Evolutionary conservation across 2,797 vertebrate genomes (phyloP), one percentile per base, ranked within the genome.

Genomic region (Phoxinus dragarum): DNA sequence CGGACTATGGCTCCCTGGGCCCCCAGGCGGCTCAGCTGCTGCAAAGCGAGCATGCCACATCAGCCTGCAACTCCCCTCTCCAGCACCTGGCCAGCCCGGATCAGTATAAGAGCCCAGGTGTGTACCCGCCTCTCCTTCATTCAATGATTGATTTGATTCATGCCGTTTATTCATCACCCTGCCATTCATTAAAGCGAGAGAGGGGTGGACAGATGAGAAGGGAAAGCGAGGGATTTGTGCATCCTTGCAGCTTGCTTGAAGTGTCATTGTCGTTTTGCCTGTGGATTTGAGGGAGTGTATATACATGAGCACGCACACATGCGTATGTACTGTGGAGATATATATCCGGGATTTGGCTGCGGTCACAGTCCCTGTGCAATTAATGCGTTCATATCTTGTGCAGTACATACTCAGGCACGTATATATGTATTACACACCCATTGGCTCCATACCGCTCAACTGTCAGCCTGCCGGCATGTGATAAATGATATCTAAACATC

Each of bases 1-100:
- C 94, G 84, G 94, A 96, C 92, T 96, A 94, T 90, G 94, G 93
- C 90, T 95, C 95, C 91, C 88, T 95, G 92, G 94, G 95, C 79
- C 93, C 93, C 77, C 94, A 94, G 91, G 92, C 94, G 82, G 91
- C 94, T 92, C 94, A 95, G 93, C 92, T 95, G 91, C 91, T 95
- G 84, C 94, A 94, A 90, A 94, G 93, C 89, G 95, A 95, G 91
- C 94, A 94, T 90, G 92, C 93, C 93, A 92, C 91, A 83, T 94
- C 94, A 74, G 91, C 94, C 85, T 92, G 91, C 93, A 92, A 91
- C 91, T 94, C 93, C 89, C 92, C 92, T 88, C 91, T 93, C 80
- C 91, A 94, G 90, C 93, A 93, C 90, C 92, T 95, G 90, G 93
- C 93, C 93, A 94, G 89, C 91, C 92, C 94, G 90, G 94, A 94